These are phyloP conservation scores for Oncorhynchus mykiss DNA, from an alignment of 2,113 vertebrate species.

Conservation along the genomic window DNA sequence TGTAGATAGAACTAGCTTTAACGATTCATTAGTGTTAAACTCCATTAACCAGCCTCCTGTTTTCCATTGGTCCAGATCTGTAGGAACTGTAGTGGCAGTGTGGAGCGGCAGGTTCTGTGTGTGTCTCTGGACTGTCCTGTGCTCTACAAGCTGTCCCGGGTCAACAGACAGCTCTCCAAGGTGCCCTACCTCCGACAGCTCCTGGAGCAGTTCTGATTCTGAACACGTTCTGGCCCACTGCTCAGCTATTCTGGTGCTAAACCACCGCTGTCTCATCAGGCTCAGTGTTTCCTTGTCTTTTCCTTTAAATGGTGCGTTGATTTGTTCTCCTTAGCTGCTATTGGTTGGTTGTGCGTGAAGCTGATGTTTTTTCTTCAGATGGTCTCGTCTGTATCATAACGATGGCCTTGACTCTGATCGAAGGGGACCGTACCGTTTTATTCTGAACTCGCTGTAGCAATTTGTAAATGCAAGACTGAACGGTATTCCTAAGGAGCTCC, in stretches of 20 bases:
- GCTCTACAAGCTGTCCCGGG: slow-evolving; percentile 89
- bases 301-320: slow-evolving; percentile 59
- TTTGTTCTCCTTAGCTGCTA: slow-evolving; percentile 47
- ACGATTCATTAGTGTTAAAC: background rate
- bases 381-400: slow-evolving; percentile 9
- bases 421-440: background rate
- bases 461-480: slow-evolving; percentile 42
- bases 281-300: slow-evolving; percentile 38
- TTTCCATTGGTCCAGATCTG: slow-evolving; percentile 79
- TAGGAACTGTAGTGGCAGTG: slow-evolving; percentile 87
- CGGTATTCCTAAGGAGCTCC: slow-evolving; percentile 34
- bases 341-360: slow-evolving; percentile 34
- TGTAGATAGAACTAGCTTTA: no score
- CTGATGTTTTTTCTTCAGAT: slow-evolving; percentile 4
- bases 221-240: slow-evolving; percentile 46
- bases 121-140: slow-evolving; percentile 93
- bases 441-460: slow-evolving; percentile 45
- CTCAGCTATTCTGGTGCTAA: slow-evolving; percentile 63
- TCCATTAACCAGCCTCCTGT: background rate
- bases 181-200: slow-evolving; percentile 94
- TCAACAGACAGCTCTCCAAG: slow-evolving; percentile 87
- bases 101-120: slow-evolving; percentile 86
- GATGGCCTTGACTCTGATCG: slow-evolving; percentile 5
- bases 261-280: background rate
- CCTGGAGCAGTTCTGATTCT: slow-evolving; percentile 97